These are phyloP conservation scores for Ptyas mucosa DNA, from an alignment of 2,113 vertebrate genomes.

Conservation along the genomic window DNA sequence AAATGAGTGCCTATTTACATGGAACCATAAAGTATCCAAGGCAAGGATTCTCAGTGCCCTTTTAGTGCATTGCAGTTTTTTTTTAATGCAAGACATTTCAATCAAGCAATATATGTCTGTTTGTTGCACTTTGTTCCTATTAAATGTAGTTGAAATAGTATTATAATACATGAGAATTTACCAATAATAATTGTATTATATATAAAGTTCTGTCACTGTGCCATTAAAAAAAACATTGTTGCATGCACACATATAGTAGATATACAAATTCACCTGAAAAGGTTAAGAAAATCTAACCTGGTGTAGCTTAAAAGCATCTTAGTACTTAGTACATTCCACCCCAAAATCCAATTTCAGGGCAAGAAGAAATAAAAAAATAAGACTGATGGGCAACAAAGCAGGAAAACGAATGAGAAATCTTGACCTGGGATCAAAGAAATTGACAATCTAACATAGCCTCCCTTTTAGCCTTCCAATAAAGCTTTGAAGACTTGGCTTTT, in stretches of 20 bases:
- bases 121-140: conserved; percentile 19
- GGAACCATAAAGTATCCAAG: conserved; percentile 48
- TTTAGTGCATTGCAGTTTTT: conserved; percentile 29
- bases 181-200: not conserved
- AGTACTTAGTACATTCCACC: not conserved
- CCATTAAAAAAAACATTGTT: not conserved
- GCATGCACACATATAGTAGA: not conserved
- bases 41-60: conserved; percentile 35
- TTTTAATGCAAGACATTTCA: conserved; percentile 36
- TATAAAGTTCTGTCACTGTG: not conserved
- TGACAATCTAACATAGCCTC: not conserved
- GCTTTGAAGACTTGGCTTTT: not conserved
- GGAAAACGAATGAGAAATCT: too few relatives aligned
- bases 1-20: conserved; percentile 47
- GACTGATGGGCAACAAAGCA: not conserved
- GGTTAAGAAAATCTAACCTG: not conserved
- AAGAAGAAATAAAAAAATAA: not conserved
- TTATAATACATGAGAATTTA: conserved; percentile 5
- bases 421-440: not conserved
- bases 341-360: not conserved
- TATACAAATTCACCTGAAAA: not conserved
- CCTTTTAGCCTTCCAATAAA: not conserved
- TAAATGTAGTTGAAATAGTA: conserved; percentile 37
- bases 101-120: conserved; percentile 29
- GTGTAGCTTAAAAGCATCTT: not conserved